Evolutionary conservation across 2,113 vertebrate species (phyloP).

Genomic region (Labrus mixtus): DNA sequence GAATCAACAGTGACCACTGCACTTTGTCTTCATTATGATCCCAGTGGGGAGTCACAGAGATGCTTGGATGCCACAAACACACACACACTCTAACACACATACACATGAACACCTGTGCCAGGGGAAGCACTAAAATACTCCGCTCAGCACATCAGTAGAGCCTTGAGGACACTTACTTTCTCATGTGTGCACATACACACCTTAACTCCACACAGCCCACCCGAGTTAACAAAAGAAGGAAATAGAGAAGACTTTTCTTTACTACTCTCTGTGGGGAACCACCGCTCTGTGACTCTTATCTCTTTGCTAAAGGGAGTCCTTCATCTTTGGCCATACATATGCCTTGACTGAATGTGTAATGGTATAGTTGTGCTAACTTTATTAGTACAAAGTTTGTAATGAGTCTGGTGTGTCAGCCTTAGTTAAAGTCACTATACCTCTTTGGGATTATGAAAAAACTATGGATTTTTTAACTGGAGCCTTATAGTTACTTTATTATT

Average conservation of each 20-base stretch:
- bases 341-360: background rate
- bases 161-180: slow-evolving; percentile 64
- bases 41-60: slow-evolving; percentile 88
- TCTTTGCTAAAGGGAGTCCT: background rate
- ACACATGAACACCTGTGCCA: slow-evolving; percentile 65
- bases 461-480: too few relatives aligned
- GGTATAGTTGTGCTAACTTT: background rate
- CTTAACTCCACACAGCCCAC: slow-evolving; percentile 8
- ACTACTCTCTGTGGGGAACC: slow-evolving; percentile 8
- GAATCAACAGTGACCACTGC: slow-evolving; percentile 93
- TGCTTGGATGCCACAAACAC: slow-evolving; percentile 57
- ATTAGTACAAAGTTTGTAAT: background rate
- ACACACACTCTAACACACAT: slow-evolving; percentile 31
- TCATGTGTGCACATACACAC: slow-evolving; percentile 18
- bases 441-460: too few relatives aligned
- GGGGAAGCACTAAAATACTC: slow-evolving; percentile 72
- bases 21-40: slow-evolving; percentile 95
- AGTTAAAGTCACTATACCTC: too few relatives aligned
- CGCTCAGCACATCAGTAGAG: slow-evolving; percentile 77
- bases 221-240: slow-evolving; percentile 30
- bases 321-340: background rate
- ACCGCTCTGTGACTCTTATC: background rate
- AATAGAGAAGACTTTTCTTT: slow-evolving; percentile 4
- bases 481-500: too few relatives aligned
- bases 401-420: background rate